Evolutionary conservation across 2,888 invertebrate species (phyloP).

Genomic region (Julus scandinavius): DNA sequence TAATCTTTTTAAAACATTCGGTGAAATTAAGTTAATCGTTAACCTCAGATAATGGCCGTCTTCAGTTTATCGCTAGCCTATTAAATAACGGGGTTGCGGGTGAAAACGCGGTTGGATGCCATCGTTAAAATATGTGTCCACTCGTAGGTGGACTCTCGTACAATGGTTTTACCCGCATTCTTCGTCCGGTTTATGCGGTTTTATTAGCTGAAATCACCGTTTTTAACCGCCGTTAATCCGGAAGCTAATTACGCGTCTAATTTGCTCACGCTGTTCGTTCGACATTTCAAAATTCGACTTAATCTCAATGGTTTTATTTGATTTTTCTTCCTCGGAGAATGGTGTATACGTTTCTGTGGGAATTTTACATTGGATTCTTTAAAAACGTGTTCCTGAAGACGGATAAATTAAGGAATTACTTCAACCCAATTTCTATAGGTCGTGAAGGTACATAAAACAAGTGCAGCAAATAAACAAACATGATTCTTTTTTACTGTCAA

Average conservation of each 20-base stretch:
- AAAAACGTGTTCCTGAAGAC: no score
- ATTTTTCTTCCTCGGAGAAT: no score
- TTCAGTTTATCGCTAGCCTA: conserved; percentile 15
- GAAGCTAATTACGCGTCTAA: conserved; percentile 11
- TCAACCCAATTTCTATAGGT: no score
- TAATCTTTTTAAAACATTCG: conserved; percentile 6
- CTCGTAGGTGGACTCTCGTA: not conserved
- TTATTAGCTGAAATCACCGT: not conserved
- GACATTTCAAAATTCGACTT: not conserved
- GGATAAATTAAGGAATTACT: no score
- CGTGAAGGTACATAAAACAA: no score
- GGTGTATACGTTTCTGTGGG: no score
- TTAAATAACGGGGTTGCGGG: not conserved
- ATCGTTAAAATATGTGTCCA: conserved; percentile 10
- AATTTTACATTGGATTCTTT: no score
- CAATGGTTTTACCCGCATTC: not conserved
- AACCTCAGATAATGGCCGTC: conserved; percentile 11
- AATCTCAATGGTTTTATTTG: not conserved
- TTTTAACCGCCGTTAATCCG: not conserved
- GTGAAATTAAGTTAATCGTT: not conserved
- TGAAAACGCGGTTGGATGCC: not conserved
- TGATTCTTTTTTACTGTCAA: no score
- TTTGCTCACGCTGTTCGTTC: not conserved
- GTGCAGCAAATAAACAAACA: no score
- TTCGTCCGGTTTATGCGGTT: not conserved